Conservation (phyloP, 2,797 vertebrate species). For the Centroberyx gerrardi region DNA sequence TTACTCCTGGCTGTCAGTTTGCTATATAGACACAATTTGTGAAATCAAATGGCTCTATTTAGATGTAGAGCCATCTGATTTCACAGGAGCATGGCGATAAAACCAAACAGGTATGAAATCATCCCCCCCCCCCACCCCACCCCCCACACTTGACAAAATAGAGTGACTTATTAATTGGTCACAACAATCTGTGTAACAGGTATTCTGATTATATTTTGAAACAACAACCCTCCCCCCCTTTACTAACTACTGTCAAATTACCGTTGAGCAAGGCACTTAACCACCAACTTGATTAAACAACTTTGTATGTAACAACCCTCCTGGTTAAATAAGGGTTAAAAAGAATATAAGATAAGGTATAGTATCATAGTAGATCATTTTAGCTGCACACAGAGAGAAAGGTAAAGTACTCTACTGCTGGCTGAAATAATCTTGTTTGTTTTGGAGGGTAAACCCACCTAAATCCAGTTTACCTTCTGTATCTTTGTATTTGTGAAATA, state of each 20-base stretch:
- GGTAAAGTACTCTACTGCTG: too few species aligned
- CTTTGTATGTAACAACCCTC: too few species aligned
- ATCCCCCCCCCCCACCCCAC: too few species aligned
- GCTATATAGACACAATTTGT: constrained; percentile 45
- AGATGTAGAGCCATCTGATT: constrained; percentile 39
- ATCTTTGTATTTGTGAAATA: constrained; percentile 14
- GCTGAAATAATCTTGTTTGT: too few species aligned
- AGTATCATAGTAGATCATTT: not conserved
- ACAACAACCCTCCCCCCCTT: not conserved
- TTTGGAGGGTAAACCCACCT: too few species aligned
- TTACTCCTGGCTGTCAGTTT: constrained; percentile 58
- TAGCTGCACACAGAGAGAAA: not conserved
- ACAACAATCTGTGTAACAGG: constrained; percentile 7
- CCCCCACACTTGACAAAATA: too few species aligned
- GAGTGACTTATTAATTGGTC: constrained; percentile 10
- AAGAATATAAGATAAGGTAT: not conserved
- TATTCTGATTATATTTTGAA: constrained; percentile 35
- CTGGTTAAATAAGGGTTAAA: not conserved
- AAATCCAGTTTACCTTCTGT: not conserved
- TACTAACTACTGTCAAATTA: not conserved
- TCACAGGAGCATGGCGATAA: constrained; percentile 37
- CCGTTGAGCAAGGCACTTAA: too few species aligned
- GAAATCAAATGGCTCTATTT: constrained; percentile 34
- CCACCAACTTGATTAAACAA: too few species aligned
- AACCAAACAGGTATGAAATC: constrained; percentile 38